Evolutionary conservation across 2,113 vertebrate species (phyloP).

Genomic region (Protomyctophum bolini): DNA sequence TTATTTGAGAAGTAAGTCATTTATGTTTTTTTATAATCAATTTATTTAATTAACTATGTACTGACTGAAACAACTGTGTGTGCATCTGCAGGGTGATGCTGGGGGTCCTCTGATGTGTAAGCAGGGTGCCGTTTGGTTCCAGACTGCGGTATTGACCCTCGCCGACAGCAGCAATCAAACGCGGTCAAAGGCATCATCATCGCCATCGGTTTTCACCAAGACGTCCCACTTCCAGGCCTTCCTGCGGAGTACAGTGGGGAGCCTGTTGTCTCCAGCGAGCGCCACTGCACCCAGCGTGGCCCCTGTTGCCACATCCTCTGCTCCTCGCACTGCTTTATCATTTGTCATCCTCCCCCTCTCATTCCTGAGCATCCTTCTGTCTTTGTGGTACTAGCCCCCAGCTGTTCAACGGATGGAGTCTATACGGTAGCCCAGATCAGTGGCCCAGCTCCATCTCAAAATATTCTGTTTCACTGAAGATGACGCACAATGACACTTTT

Average conservation of each 20-base stretch:
- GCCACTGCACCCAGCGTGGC: background rate
- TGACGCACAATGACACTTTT: too few species aligned
- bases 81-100: background rate
- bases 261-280: constrained; percentile 24
- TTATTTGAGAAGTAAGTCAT: too few species aligned
- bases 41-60: background rate
- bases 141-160: background rate
- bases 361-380: background rate
- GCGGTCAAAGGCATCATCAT: accelerated
- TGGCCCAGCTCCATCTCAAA: too few species aligned
- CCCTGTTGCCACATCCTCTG: accelerated
- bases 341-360: constrained; percentile 1
- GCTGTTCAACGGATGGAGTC: too few species aligned
- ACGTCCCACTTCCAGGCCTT: background rate
- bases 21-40: background rate
- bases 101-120: too few species aligned
- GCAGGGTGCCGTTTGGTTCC: too few species aligned
- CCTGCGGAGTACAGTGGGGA: background rate
- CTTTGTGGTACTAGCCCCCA: background rate
- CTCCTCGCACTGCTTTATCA: background rate
- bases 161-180: background rate
- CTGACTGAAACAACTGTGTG: too few species aligned
- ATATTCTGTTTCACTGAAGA: too few species aligned
- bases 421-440: too few species aligned
- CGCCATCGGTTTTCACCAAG: background rate